Evolutionary conservation across 2,888 invertebrate species (phyloP).

Genomic region (Platypus cylindrus): DNA sequence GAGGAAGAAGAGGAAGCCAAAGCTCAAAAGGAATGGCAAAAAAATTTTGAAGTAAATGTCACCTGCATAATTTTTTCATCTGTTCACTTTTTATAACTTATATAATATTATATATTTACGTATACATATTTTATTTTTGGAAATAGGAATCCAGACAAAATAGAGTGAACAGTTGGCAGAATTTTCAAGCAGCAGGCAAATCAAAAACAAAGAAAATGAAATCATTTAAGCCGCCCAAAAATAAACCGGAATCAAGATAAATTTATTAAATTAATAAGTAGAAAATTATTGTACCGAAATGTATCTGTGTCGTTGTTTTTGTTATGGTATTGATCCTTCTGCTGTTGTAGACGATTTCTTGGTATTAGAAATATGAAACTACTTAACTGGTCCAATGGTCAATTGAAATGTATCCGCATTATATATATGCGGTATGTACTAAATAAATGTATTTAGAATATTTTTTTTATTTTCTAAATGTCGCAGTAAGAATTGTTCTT

Average conservation of each 20-base stretch:
- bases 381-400: too few relatives aligned
- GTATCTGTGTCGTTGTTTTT: too few relatives aligned
- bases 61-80: not conserved
- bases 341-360: too few relatives aligned
- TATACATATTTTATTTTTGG: too few relatives aligned
- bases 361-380: too few relatives aligned
- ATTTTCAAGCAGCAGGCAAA: conserved; percentile 67
- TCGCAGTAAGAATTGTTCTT: too few relatives aligned
- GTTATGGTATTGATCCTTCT: too few relatives aligned
- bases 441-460: too few relatives aligned
- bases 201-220: conserved; percentile 65
- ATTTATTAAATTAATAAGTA: not conserved
- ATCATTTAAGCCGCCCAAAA: conserved; percentile 82
- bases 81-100: not conserved
- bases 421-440: too few relatives aligned
- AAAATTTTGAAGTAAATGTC: conserved; percentile 80
- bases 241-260: conserved; percentile 85
- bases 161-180: conserved; percentile 86
- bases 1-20: conserved; percentile 84
- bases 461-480: too few relatives aligned
- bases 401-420: too few relatives aligned
- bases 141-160: conserved; percentile 82
- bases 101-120: not conserved
- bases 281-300: not conserved
- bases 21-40: conserved; percentile 92